A percentile compares a stretch with the other conserved stretches of the same genome.
phyloP scores from a whole-genome alignment of 2,113 vertebrate species.

The Sprattus sprattus region DNA sequence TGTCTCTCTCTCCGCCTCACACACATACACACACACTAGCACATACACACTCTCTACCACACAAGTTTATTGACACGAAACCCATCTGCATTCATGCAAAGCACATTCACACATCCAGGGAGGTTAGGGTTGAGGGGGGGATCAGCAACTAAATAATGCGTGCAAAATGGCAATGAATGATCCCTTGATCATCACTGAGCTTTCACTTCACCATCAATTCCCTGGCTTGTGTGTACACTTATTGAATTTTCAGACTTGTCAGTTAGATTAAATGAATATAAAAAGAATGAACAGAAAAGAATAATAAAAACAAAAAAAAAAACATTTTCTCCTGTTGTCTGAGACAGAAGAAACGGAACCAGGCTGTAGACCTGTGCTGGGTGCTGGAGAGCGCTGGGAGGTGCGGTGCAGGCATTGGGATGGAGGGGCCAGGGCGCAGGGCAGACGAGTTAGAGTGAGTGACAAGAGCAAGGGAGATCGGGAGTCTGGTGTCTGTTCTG shows the following conservation, averaged over 20 bases:
- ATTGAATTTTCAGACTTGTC: not conserved
- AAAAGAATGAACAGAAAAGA: not conserved
- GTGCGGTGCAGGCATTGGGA: not conserved
- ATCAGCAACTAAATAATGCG: not conserved
- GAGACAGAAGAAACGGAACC: not conserved
- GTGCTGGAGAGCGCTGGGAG: not conserved
- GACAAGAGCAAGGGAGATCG: slow-evolving; percentile 12
- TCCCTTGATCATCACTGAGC: not conserved
- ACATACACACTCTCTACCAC: not conserved
- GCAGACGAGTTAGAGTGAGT: slow-evolving; percentile 1
- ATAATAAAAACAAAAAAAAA: not conserved
- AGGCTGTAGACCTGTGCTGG: not conserved
- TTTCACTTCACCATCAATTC: not conserved
- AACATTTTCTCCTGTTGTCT: not conserved
- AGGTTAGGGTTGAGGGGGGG: not conserved
- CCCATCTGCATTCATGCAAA: slow-evolving; percentile 8
- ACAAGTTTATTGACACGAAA: not conserved
- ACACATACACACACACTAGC: not conserved
- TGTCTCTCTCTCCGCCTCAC: not conserved
- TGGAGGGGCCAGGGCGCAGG: slow-evolving; percentile 8
- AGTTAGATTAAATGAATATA: not conserved
- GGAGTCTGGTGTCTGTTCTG: not conserved
- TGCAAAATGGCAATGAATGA: slow-evolving; percentile 20
- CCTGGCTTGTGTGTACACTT: not conserved
- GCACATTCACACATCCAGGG: not conserved